Evolutionary conservation across 1,140 invertebrate genomes (phyloP), one percentile per base, ranked within the genome.

Genomic region (Phortica variegata): DNA sequence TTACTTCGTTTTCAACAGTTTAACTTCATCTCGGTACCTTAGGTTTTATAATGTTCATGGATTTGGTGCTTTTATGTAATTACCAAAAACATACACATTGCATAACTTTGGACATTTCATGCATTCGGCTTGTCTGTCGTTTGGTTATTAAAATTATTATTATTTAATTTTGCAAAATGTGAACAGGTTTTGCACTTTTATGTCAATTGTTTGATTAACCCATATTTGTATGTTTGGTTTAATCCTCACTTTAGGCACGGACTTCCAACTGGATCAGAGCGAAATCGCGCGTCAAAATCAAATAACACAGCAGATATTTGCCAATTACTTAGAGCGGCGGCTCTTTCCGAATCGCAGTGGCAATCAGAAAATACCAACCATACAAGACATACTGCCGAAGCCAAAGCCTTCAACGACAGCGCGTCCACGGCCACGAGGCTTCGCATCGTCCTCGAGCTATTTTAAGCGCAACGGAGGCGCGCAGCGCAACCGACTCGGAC

Each of bases 251-350:
- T 40, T 43, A 66, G 62, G 52, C 46, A 46, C 52, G 37, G 51
- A 46, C 38, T 63, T 63, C 37, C 56, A 65, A 43, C 47, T 74
- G 79, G 84, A 82, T 71, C 55, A 78, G 26, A 76, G 79, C 51
- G 85, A 86, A 74, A 66, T 86, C 65, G 81, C 81, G 56, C 75
- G 84, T 36, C 84, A 87, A 79, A 87, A 87, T 77, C 80, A 80
- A 72, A 86, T 86, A 68, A 87, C 85, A 15, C 80, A 84, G 68
- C 83, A 86, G 77, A 86, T 87, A 52, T 79, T 87, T 43, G 83
- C 85, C 63, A 84, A 84, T 50, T 87, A 82, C 63, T 78, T 87
- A 42, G 84, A 86, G 70, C 80, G 83, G 57, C 81, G 82, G 17
- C 60, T 86, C 19, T 83, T 81, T 62, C 80, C 80, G 8, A 69